Conservation (phyloP, 2,888 invertebrate species). For the Mechanitis mazaeus region DNA sequence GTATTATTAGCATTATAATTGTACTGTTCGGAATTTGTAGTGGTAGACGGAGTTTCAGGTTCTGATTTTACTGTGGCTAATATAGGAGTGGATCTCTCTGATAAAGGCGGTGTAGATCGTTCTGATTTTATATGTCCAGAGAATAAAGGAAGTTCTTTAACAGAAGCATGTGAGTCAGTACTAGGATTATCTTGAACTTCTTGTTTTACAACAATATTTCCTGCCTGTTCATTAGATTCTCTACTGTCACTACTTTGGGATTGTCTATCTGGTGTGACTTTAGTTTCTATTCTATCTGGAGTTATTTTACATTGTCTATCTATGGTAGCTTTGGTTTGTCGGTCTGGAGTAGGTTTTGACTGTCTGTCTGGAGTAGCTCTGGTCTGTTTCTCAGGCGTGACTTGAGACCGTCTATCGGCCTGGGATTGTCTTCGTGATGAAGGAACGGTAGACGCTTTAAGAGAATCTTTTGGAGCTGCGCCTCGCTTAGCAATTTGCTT, state of each 20-base stretch:
- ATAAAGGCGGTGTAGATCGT: conserved; percentile 50
- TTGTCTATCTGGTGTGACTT: conserved; percentile 36
- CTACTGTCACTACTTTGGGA: conserved; percentile 12
- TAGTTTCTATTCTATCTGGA: conserved; percentile 8
- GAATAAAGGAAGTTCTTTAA: conserved; percentile 46
- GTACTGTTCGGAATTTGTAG: conserved; percentile 29
- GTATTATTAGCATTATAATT: conserved; percentile 11
- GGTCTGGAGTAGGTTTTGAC: conserved; percentile 20
- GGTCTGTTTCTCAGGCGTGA: conserved; percentile 14
- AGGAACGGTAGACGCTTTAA: conserved; percentile 32
- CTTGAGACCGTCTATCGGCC: conserved; percentile 1
- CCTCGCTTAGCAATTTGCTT: conserved; percentile 68
- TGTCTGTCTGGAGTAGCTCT: conserved; percentile 35
- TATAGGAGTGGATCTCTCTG: conserved; percentile 45
- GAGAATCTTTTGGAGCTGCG: conserved; percentile 35
- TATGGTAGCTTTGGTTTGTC: conserved; percentile 23
- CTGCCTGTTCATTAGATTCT: conserved; percentile 40
- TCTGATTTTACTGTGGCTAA: conserved; percentile 59
- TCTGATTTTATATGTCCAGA: conserved; percentile 60
- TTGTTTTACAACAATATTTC: conserved; percentile 59
- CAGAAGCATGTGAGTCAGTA: conserved; percentile 37
- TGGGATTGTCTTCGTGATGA: conserved; percentile 29
- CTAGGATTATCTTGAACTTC: conserved; percentile 43
- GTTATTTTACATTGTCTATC: background rate
- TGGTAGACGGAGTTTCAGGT: conserved; percentile 37